Percentiles rank a stretch among this genome's conserved stretches.
Conservation (phyloP, 1,140 invertebrate genomes). For the Meloidogyne exigua region DNA sequence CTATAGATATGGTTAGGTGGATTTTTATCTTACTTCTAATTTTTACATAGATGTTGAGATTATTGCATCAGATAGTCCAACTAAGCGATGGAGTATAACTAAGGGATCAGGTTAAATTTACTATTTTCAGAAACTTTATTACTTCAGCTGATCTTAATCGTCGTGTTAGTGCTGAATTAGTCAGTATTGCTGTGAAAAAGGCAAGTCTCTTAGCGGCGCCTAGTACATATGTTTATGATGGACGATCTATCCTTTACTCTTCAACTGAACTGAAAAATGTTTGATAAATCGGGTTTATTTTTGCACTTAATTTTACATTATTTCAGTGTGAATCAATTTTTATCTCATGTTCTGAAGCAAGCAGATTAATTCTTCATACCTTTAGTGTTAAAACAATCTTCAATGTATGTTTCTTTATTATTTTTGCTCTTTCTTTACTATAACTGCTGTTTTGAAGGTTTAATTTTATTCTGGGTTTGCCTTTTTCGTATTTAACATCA, state of each 20-base stretch:
- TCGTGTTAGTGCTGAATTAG: slow-evolving; percentile 38
- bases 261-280: not conserved
- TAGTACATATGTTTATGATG: not conserved
- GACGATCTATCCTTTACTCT: not conserved
- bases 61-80: slow-evolving; percentile 1
- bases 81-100: slow-evolving; percentile 31
- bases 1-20: slow-evolving; percentile 31
- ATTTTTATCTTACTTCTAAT: not conserved
- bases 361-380: not conserved
- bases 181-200: slow-evolving; percentile 2
- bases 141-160: slow-evolving; percentile 29
- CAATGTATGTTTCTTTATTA: not conserved
- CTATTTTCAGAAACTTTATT: not conserved
- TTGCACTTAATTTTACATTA: not conserved
- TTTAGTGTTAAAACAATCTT: not conserved
- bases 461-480: no score
- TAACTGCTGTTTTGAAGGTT: no score
- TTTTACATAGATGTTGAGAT: slow-evolving; percentile 34
- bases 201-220: not conserved
- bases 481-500: no score
- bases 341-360: not conserved
- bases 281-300: not conserved
- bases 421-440: no score
- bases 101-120: slow-evolving; percentile 38
- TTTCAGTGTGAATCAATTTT: not conserved